Evolutionary conservation across 2,888 invertebrate genomes (phyloP).

Genomic region (Graphium colonna): DNA sequence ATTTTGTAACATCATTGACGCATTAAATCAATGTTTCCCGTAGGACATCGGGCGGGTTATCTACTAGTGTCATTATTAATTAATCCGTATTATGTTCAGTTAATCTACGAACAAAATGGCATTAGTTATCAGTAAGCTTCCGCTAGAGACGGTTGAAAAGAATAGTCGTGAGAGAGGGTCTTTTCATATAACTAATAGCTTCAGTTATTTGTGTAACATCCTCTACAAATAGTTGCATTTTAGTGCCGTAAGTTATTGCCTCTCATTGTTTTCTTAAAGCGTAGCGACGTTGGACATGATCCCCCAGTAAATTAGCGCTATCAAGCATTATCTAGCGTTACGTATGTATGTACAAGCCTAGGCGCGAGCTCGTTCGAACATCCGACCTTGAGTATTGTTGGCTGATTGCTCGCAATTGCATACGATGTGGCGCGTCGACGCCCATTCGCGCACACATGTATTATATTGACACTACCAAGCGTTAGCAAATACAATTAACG

Average conservation of each 20-base stretch:
- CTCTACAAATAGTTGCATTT: background rate
- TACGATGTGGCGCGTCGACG: conserved; percentile 37
- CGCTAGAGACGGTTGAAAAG: background rate
- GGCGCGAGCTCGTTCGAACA: conserved; percentile 33
- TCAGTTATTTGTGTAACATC: too few species aligned
- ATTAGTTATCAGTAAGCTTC: background rate
- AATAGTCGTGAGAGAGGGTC: background rate
- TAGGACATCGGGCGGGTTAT: conserved; percentile 57
- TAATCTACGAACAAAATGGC: too few species aligned
- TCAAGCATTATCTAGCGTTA: conserved; percentile 27
- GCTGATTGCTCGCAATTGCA: conserved; percentile 57
- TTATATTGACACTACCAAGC: conserved; percentile 43
- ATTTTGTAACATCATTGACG: conserved; percentile 57
- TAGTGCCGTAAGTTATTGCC: background rate
- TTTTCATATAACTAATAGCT: too few species aligned
- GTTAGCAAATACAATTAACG: conserved; percentile 48
- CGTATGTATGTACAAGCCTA: conserved; percentile 21
- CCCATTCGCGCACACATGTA: conserved; percentile 37
- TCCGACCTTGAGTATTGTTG: conserved; percentile 62
- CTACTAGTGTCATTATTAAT: conserved; percentile 48
- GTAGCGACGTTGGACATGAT: background rate
- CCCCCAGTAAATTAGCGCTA: conserved; percentile 4
- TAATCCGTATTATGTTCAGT: conserved; percentile 43
- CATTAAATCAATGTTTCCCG: conserved; percentile 60
- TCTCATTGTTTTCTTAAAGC: background rate